Evolutionary conservation across 2,888 invertebrate species (phyloP).

Genomic region (Leucophenga maculata): DNA sequence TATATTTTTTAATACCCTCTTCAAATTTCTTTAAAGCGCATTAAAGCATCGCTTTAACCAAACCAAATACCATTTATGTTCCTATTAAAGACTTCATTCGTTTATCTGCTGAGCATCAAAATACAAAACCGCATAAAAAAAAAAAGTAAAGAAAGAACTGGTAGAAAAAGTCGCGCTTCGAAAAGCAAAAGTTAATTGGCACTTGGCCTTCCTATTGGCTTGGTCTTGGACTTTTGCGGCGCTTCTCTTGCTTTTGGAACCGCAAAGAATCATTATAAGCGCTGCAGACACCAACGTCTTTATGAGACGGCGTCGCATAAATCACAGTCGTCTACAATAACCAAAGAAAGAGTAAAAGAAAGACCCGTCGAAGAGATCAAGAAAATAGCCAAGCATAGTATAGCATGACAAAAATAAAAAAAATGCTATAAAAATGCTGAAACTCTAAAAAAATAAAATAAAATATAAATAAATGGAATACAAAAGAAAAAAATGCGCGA

Average conservation of each 20-base stretch:
- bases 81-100: no score
- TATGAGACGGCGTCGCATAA: conserved; percentile 15
- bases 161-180: background rate
- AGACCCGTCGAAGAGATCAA: conserved; percentile 17
- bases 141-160: background rate
- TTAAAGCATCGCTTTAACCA: no score
- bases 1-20: no score
- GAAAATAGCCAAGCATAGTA: conserved; percentile 5
- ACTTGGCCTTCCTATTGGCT: conserved; percentile 54
- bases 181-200: conserved; percentile 56
- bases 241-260: conserved; percentile 26
- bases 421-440: conserved; percentile 24
- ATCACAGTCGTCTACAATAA: conserved; percentile 47
- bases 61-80: no score
- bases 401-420: conserved; percentile 16
- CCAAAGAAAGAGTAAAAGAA: conserved; percentile 43
- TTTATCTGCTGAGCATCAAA: background rate
- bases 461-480: conserved; percentile 29
- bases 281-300: background rate
- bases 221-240: background rate
- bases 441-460: conserved; percentile 4
- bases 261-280: background rate
- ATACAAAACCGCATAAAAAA: conserved; percentile 33
- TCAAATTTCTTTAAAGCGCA: no score
- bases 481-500: conserved; percentile 49